Evolutionary conservation across 2,797 vertebrate species (phyloP).

Genomic region (Lacerta viridis): DNA sequence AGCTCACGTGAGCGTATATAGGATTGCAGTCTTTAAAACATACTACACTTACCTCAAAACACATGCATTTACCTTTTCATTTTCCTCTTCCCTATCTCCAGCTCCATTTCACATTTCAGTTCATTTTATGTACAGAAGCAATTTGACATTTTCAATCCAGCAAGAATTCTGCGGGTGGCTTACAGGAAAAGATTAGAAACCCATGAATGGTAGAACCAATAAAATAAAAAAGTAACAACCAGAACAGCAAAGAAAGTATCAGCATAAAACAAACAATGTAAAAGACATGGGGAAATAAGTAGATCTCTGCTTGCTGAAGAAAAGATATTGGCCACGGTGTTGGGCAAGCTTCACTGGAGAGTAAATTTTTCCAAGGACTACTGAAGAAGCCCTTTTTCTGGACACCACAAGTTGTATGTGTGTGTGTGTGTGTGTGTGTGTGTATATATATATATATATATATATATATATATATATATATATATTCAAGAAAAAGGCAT

Average conservation of each 20-base stretch:
- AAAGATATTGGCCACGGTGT: neutral
- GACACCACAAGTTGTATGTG: too few species aligned
- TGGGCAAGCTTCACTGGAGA: neutral
- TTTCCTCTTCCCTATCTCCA: neutral
- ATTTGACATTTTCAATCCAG: neutral
- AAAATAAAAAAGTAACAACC: conserved; percentile 5
- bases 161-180: neutral
- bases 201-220: neutral
- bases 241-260: neutral
- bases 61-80: neutral
- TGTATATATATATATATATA: too few species aligned
- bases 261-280: neutral
- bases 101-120: neutral
- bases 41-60: neutral
- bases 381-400: neutral
- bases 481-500: too few species aligned
- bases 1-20: neutral
- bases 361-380: neutral
- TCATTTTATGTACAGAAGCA: neutral
- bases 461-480: too few species aligned
- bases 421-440: too few species aligned
- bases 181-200: neutral
- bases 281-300: neutral
- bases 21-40: neutral
- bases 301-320: neutral